Percentiles rank a stretch among this genome's conserved stretches.
Conservation (phyloP, 2,113 vertebrate genomes). For the Microcebus murinus region DNA sequence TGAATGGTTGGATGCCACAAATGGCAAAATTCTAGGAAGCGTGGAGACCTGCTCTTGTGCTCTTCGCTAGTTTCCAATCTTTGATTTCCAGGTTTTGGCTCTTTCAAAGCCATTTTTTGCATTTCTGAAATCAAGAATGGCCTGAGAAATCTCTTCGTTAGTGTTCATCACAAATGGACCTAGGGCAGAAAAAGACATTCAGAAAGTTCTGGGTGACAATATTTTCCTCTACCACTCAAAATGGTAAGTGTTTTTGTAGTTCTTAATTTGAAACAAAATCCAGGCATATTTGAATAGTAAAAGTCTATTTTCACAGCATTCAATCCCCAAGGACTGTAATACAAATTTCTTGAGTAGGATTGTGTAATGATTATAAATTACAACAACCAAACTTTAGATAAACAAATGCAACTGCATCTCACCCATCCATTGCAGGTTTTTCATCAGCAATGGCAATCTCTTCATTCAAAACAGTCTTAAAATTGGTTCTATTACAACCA, state of each 20-base stretch:
- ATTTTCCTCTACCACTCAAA: constrained; percentile 4
- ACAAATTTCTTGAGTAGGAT: background rate
- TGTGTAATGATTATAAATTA: background rate
- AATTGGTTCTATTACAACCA: background rate
- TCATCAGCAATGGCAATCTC: background rate
- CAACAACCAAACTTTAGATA: background rate
- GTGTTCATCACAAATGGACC: constrained; percentile 90
- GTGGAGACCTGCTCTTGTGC: background rate
- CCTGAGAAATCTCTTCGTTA: constrained; percentile 87
- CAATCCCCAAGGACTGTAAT: background rate
- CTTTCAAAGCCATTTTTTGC: constrained; percentile 88
- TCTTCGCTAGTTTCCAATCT: constrained; percentile 82
- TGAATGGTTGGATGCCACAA: background rate
- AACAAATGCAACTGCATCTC: background rate
- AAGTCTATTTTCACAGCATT: background rate
- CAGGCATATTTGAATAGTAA: background rate
- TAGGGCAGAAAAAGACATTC: constrained; percentile 73
- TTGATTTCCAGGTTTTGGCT: constrained; percentile 87
- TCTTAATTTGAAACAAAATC: background rate
- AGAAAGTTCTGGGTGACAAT: background rate
- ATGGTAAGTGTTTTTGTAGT: background rate
- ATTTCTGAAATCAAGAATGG: constrained; percentile 84
- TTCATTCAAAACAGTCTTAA: constrained; percentile 42
- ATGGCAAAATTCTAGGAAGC: background rate
- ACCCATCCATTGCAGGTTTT: background rate